Evolutionary conservation across 2,888 invertebrate species (phyloP).

Genomic region (Sarcophaga rosellei): DNA sequence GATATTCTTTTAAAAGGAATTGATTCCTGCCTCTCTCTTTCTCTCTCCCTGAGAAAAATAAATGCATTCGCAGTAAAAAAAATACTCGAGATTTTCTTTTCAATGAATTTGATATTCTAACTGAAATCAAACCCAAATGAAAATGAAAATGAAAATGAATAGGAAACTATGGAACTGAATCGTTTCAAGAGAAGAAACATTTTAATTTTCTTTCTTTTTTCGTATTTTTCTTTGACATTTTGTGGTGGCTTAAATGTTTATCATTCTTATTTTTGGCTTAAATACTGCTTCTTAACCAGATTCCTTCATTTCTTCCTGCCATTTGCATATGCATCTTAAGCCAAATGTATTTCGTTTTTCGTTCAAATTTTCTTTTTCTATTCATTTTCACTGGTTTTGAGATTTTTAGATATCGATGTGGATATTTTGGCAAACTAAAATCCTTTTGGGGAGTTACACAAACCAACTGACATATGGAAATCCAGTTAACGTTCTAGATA

Average conservation of each 20-base stretch:
- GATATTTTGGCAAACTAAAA: constrained; percentile 16
- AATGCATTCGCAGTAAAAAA: no score
- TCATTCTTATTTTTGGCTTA: neutral
- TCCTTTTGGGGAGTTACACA: neutral
- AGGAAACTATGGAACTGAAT: neutral
- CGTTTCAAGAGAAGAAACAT: no score
- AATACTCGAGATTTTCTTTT: neutral
- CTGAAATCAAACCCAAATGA: neutral
- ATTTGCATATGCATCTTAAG: constrained; percentile 27
- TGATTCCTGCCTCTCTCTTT: no score
- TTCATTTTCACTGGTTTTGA: neutral
- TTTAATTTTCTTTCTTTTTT: neutral
- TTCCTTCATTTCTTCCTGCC: neutral
- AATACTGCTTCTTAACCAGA: neutral
- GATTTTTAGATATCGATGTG: neutral
- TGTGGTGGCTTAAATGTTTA: constrained; percentile 10
- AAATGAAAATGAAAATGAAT: neutral
- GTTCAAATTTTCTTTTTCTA: neutral
- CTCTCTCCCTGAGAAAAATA: no score
- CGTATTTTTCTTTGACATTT: neutral
- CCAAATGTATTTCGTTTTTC: no score
- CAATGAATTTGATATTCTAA: constrained; percentile 5
- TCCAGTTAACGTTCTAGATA: no score
- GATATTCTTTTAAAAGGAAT: no score
- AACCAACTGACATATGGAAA: neutral